Conservation (phyloP, 2,797 vertebrate genomes). For the Myiotriccus ornatus region DNA sequence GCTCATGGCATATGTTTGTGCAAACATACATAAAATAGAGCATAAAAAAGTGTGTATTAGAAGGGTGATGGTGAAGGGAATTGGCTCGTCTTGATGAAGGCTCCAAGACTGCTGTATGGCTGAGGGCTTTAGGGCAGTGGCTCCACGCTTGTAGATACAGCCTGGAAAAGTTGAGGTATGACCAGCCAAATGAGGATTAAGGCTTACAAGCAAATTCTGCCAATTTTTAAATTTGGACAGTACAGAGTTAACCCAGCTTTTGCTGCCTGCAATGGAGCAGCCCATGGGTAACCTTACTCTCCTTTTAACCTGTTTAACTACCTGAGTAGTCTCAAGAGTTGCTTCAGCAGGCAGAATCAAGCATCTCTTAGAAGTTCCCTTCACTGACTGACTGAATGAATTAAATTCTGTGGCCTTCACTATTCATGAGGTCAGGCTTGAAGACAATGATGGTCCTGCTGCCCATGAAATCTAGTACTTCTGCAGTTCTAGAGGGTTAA, state of each 20-base stretch:
- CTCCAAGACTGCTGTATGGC: not conserved
- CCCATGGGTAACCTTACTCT: not conserved
- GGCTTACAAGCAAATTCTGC: not conserved
- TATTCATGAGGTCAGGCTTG: conserved; percentile 14
- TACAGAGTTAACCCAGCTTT: not conserved
- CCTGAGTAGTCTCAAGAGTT: not conserved
- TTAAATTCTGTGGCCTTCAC: not conserved
- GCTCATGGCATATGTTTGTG: not conserved
- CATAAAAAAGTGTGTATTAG: not conserved
- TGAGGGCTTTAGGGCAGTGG: not conserved
- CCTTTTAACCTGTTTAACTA: not conserved
- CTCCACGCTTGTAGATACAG: not conserved
- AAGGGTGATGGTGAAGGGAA: not conserved
- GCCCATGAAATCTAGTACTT: not conserved
- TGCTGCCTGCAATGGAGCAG: not conserved
- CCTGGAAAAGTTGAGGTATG: not conserved
- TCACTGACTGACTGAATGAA: not conserved
- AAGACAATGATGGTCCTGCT: not conserved
- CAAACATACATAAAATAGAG: not conserved
- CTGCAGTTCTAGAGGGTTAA: not conserved
- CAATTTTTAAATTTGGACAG: not conserved
- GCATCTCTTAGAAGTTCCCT: not conserved
- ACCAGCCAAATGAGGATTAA: not conserved
- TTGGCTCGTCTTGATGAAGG: not conserved
- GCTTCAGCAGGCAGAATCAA: conserved; percentile 1